Percentiles rank a stretch among this genome's conserved stretches.
Evolutionary conservation across 2,888 invertebrate genomes (phyloP).

Genomic region (Drosophila multiciliata): DNA sequence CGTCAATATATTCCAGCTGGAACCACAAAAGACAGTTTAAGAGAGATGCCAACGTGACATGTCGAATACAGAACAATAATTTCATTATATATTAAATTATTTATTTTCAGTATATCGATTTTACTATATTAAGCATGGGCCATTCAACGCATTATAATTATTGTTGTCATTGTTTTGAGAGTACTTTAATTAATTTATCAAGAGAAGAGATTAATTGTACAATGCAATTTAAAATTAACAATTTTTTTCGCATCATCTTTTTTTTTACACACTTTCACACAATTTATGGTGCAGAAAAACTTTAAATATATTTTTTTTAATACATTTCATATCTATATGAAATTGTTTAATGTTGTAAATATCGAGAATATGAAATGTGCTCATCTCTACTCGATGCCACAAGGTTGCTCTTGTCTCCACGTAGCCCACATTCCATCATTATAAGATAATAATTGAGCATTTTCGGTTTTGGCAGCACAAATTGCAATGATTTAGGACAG

Average conservation of each 20-base stretch:
- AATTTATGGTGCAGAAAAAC: background rate
- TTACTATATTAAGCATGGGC: too few relatives aligned
- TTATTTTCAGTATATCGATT: background rate
- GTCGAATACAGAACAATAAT: background rate
- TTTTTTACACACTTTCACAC: background rate
- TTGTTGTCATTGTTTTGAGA: background rate
- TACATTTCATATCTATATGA: background rate
- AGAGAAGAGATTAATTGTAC: background rate
- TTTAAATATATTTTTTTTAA: background rate
- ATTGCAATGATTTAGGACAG: constrained; percentile 41
- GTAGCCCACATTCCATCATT: constrained; percentile 26
- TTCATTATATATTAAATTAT: background rate
- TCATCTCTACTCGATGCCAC: background rate
- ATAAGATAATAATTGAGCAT: constrained; percentile 66
- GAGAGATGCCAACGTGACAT: background rate
- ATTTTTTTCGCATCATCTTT: background rate
- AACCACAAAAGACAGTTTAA: constrained; percentile 23
- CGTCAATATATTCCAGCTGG: constrained; percentile 8
- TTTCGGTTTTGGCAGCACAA: constrained; percentile 42
- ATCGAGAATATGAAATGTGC: background rate
- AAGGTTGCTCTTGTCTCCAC: background rate
- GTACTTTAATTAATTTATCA: background rate
- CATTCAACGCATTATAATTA: background rate
- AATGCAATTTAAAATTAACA: background rate
- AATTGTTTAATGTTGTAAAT: background rate